phyloP scores from a whole-genome alignment of 2,113 vertebrate genomes.

The Burhinus bistriatus region DNA sequence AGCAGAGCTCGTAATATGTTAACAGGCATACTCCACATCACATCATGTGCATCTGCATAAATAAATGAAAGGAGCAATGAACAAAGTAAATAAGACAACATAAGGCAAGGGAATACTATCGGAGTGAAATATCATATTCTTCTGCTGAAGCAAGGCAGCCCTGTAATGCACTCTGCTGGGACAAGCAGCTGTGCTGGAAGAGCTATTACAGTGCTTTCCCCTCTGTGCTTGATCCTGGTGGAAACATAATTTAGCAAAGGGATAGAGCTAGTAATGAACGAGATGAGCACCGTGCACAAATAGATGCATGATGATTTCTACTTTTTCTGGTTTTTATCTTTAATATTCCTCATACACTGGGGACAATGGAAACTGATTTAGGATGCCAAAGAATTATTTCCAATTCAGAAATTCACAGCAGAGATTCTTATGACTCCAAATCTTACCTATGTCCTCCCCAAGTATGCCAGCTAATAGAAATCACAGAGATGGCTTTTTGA shows the following conservation, averaged over 20 bases:
- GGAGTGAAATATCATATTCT: not conserved
- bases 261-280: not conserved
- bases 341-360: not conserved
- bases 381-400: not conserved
- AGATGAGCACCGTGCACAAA: not conserved
- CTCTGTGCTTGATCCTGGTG: not conserved
- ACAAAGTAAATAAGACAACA: not conserved
- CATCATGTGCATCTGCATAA: not conserved
- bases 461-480: not conserved
- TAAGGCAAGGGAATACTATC: not conserved
- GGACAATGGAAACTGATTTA: not conserved
- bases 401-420: not conserved
- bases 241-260: not conserved
- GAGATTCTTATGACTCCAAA: not conserved
- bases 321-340: not conserved
- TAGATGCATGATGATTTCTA: not conserved
- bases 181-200: not conserved
- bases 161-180: not conserved
- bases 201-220: not conserved
- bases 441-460: not conserved
- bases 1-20: accelerated
- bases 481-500: not conserved
- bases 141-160: not conserved
- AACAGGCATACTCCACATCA: not conserved
- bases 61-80: not conserved